A percentile compares a stretch with the other conserved stretches of the same genome.
These are phyloP conservation scores for Pangasius krempfi DNA, from an alignment of 2,797 vertebrate species.

Conservation along the genomic window DNA sequence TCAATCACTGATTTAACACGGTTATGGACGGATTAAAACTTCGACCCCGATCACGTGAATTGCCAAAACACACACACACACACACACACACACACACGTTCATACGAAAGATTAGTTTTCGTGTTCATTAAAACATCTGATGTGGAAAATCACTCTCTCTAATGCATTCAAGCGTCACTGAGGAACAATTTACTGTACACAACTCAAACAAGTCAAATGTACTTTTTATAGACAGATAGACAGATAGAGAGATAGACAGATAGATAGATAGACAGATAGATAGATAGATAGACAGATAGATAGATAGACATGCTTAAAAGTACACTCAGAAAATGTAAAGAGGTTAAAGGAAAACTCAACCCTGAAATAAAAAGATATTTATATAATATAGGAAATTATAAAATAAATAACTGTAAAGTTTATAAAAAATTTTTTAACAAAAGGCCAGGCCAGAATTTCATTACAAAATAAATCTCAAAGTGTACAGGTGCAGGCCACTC, in stretches of 20 bases:
- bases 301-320: background rate
- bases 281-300: too few relatives aligned
- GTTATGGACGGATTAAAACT: background rate
- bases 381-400: background rate
- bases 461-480: too few relatives aligned
- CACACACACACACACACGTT: background rate
- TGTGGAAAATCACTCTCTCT: background rate
- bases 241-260: too few relatives aligned
- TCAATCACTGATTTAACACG: background rate
- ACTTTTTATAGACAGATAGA: too few relatives aligned
- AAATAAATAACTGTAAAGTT: too few relatives aligned
- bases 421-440: too few relatives aligned
- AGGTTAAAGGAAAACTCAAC: background rate
- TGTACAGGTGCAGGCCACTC: too few relatives aligned
- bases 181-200: background rate
- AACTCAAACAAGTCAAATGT: background rate
- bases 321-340: background rate
- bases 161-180: background rate
- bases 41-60: conserved; percentile 12
- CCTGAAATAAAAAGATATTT: background rate
- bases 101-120: background rate
- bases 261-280: too few relatives aligned
- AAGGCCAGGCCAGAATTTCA: too few relatives aligned
- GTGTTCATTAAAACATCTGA: conserved; percentile 5
- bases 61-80: background rate